phyloP scores from a whole-genome alignment of 2,797 vertebrate genomes.

The Odontamblyopus rebecca region DNA sequence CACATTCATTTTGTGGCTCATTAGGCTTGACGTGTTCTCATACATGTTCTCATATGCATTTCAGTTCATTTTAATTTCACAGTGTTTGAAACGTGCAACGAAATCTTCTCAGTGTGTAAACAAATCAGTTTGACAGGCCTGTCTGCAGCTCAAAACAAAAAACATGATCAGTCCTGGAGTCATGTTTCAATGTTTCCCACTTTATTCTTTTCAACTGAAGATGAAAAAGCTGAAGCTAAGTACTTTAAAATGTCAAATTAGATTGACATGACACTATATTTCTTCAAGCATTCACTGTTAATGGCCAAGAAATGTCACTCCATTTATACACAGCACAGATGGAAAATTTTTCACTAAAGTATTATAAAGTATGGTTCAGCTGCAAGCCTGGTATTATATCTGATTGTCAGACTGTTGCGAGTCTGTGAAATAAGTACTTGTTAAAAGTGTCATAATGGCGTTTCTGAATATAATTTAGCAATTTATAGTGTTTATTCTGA shows the following conservation, averaged over 20 bases:
- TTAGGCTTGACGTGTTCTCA: conserved; percentile 14
- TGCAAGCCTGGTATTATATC: neutral
- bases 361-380: conserved; percentile 2
- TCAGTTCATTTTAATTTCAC: conserved; percentile 20
- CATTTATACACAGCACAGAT: conserved; percentile 25
- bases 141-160: conserved; percentile 12
- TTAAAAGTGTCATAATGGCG: neutral
- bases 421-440: neutral
- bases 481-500: too few relatives aligned
- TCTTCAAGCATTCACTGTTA: conserved; percentile 39
- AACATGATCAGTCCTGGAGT: conserved; percentile 18
- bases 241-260: conserved; percentile 62
- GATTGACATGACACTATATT: conserved; percentile 49
- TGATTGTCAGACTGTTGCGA: neutral
- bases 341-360: conserved; percentile 7
- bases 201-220: conserved; percentile 24
- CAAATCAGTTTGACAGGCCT: conserved; percentile 12
- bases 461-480: too few relatives aligned
- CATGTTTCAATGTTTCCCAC: conserved; percentile 41
- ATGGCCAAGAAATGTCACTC: conserved; percentile 66
- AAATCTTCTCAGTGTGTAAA: conserved; percentile 15
- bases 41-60: conserved; percentile 11
- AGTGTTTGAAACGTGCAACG: neutral
- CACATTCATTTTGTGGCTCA: conserved; percentile 9
- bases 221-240: conserved; percentile 25